Evolutionary conservation across 1,140 invertebrate genomes (phyloP).

Genomic region (Drosophila pruinosa): DNA sequence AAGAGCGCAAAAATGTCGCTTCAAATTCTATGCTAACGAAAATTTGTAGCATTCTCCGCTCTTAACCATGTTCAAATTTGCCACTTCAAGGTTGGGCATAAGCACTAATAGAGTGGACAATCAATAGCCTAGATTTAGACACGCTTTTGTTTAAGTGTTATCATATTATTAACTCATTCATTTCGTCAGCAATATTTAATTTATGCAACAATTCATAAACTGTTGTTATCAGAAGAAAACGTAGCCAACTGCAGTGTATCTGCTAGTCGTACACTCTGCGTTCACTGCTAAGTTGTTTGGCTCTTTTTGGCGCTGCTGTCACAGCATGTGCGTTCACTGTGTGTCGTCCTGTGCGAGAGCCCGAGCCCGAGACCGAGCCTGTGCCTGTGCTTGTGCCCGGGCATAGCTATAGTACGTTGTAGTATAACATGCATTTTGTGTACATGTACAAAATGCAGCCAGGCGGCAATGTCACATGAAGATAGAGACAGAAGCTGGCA

Average conservation of each 20-base stretch:
- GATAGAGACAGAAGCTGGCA: conserved; percentile 1
- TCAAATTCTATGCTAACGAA: conserved; percentile 48
- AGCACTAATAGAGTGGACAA: not conserved
- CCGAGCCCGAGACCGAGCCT: not conserved
- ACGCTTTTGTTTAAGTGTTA: no score
- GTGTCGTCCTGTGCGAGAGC: not conserved
- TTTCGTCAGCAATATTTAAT: no score
- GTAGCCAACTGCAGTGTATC: not conserved
- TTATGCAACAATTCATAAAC: not conserved
- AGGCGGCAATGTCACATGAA: conserved; percentile 68
- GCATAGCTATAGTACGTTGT: conserved; percentile 38
- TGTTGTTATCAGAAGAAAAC: no score
- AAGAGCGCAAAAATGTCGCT: conserved; percentile 68
- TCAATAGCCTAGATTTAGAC: not conserved
- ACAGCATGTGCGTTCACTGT: conserved; percentile 34
- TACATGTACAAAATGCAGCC: conserved; percentile 72
- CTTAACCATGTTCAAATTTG: conserved; percentile 56
- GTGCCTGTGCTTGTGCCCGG: conserved; percentile 26
- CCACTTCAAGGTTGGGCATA: conserved; percentile 11
- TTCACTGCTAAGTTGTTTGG: conserved; percentile 14
- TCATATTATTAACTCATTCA: no score
- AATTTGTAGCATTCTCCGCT: conserved; percentile 38
- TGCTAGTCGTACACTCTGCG: not conserved
- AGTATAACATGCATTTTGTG: conserved; percentile 62
- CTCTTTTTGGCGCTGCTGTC: conserved; percentile 21